These are phyloP conservation scores for Adineta ricciae DNA, from an alignment of 2,888 invertebrate species.

Conservation along the genomic window DNA sequence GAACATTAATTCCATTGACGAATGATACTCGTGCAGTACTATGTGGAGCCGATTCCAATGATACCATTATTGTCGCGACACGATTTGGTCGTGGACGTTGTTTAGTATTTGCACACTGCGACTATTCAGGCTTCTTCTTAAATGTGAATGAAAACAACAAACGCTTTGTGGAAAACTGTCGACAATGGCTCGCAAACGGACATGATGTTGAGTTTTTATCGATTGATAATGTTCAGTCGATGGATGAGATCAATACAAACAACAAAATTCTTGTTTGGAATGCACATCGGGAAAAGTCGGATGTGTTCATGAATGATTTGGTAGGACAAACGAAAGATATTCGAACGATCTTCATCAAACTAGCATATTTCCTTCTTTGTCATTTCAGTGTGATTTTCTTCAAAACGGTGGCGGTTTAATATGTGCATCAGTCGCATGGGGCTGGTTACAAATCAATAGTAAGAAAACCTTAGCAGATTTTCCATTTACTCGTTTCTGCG, in stretches of 20 bases:
- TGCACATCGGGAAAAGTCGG: background rate
- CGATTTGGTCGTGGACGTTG: background rate
- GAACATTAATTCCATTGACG: slow-evolving; percentile 22
- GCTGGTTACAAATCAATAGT: slow-evolving; percentile 35
- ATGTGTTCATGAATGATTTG: background rate
- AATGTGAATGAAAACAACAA: background rate
- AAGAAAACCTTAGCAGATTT: slow-evolving; percentile 33
- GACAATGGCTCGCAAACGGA: slow-evolving; percentile 3
- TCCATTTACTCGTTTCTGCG: slow-evolving; percentile 30
- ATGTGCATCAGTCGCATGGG: slow-evolving; percentile 36
- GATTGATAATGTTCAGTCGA: slow-evolving; percentile 13
- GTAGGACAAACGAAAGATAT: background rate
- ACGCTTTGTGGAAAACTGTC: slow-evolving; percentile 19
- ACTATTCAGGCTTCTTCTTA: slow-evolving; percentile 4
- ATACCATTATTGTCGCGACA: slow-evolving; percentile 3
- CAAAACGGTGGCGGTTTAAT: slow-evolving; percentile 34
- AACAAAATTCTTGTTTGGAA: background rate
- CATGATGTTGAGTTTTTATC: background rate
- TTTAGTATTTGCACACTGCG: slow-evolving; percentile 21
- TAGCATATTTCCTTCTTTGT: background rate
- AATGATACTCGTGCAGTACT: slow-evolving; percentile 23
- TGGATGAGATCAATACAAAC: background rate
- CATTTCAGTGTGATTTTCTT: slow-evolving; percentile 23
- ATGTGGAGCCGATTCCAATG: background rate
- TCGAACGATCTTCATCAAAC: background rate